These are phyloP conservation scores for Tuta absoluta DNA, from an alignment of 2,888 invertebrate genomes.

Conservation along the genomic window DNA sequence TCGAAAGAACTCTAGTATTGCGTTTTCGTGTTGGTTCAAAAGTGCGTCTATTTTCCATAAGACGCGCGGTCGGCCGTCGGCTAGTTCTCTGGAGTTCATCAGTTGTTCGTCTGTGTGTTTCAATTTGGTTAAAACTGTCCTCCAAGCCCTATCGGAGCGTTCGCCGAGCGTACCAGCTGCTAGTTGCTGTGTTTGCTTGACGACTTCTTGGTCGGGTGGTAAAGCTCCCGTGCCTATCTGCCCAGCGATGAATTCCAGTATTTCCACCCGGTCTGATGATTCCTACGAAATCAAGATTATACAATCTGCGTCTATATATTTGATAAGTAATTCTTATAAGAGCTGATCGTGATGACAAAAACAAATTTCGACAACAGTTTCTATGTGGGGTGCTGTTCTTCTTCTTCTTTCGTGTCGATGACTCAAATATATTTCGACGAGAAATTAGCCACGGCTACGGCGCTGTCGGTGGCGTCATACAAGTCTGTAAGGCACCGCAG, in stretches of 20 bases:
- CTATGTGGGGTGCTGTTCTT: too few relatives aligned
- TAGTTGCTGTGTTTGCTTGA: constrained; percentile 51
- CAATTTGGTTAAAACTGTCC: constrained; percentile 47
- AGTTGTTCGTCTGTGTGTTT: constrained; percentile 42
- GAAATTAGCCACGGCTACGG: too few relatives aligned
- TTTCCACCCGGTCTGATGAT: constrained; percentile 58
- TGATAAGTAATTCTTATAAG: too few relatives aligned
- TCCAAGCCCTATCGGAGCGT: constrained; percentile 67
- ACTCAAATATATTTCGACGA: too few relatives aligned
- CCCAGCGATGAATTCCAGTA: constrained; percentile 66
- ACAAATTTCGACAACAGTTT: too few relatives aligned
- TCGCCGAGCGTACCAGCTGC: constrained; percentile 53
- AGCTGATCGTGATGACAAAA: too few relatives aligned
- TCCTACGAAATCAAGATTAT: constrained; percentile 62
- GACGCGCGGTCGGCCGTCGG: constrained; percentile 53
- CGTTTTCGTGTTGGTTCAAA: constrained; percentile 48
- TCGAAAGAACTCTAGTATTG: constrained; percentile 56
- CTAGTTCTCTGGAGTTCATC: constrained; percentile 36
- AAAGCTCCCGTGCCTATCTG: constrained; percentile 63
- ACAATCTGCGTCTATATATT: too few relatives aligned
- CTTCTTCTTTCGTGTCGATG: too few relatives aligned
- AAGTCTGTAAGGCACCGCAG: too few relatives aligned
- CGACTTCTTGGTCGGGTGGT: constrained; percentile 63
- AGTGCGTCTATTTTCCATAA: constrained; percentile 57
- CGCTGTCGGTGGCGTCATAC: too few relatives aligned